Evolutionary conservation across 2,888 invertebrate species (phyloP).

Genomic region (Xiphydria camelus): DNA sequence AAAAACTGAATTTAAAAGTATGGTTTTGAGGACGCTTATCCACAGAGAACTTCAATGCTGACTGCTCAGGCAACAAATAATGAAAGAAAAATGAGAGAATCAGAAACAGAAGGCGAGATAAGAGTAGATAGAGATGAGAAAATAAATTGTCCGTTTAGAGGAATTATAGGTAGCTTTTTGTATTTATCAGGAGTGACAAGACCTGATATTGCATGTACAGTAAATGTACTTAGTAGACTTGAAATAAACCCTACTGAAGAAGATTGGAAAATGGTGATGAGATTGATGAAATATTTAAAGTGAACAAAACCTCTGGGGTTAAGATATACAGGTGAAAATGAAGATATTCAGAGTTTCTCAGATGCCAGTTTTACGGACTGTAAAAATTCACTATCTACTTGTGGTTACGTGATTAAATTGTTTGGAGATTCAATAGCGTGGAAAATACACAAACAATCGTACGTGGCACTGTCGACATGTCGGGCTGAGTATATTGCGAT

Average conservation of each 20-base stretch:
- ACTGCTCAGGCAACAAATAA: background rate
- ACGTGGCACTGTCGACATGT: conserved; percentile 11
- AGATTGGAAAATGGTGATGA: conserved; percentile 17
- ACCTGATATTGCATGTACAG: conserved; percentile 24
- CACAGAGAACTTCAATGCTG: conserved; percentile 4
- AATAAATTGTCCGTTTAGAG: conserved; percentile 6
- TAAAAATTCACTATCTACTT: conserved; percentile 13
- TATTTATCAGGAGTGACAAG: conserved; percentile 23
- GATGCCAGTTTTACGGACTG: conserved; percentile 19
- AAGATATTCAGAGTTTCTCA: conserved; percentile 10
- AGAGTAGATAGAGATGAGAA: background rate
- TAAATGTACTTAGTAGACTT: conserved; percentile 22
- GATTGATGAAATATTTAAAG: conserved; percentile 20
- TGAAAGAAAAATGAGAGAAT: conserved; percentile 3
- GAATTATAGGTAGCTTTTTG: conserved; percentile 22
- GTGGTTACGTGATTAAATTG: conserved; percentile 15
- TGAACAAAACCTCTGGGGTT: conserved; percentile 12
- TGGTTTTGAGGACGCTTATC: background rate
- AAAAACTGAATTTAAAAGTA: conserved; percentile 16
- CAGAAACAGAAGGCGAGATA: background rate
- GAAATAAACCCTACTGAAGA: conserved; percentile 17
- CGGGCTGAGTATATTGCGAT: conserved; percentile 17
- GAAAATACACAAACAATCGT: conserved; percentile 11
- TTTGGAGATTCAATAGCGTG: conserved; percentile 14
- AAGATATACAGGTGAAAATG: conserved; percentile 8